These are phyloP conservation scores for Drosophila borborema DNA, from an alignment of 2,888 invertebrate species.

Conservation along the genomic window DNA sequence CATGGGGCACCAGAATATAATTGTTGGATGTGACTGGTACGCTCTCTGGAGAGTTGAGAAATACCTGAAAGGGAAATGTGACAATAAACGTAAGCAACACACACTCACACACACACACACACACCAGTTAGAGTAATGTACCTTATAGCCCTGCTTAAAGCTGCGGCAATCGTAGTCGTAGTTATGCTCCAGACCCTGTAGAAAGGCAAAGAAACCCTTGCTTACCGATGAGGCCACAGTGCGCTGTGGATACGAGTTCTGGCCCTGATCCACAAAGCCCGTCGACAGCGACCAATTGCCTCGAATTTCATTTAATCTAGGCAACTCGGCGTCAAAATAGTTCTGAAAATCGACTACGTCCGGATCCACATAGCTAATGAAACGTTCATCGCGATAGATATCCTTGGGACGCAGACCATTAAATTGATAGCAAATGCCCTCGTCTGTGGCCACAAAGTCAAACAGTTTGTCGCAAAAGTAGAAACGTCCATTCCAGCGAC, in stretches of 20 bases:
- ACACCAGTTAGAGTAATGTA: slow-evolving; percentile 25
- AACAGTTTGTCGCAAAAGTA: slow-evolving; percentile 82
- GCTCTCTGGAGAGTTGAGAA: slow-evolving; percentile 83
- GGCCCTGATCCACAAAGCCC: slow-evolving; percentile 87
- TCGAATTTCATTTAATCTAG: slow-evolving; percentile 60
- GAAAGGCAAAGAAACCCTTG: slow-evolving; percentile 88
- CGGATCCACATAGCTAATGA: slow-evolving; percentile 75
- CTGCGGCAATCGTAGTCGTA: slow-evolving; percentile 90
- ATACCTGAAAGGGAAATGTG: slow-evolving; percentile 67
- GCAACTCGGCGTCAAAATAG: slow-evolving; percentile 57
- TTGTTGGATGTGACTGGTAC: slow-evolving; percentile 83
- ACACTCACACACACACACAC: no score
- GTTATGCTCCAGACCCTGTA: slow-evolving; percentile 88
- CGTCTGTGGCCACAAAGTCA: slow-evolving; percentile 83
- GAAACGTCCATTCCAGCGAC: slow-evolving; percentile 82
- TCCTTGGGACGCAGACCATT: slow-evolving; percentile 81
- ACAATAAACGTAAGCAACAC: not conserved
- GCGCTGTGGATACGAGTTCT: slow-evolving; percentile 89
- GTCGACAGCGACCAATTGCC: slow-evolving; percentile 88
- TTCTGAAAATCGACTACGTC: slow-evolving; percentile 77
- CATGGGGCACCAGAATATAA: slow-evolving; percentile 83
- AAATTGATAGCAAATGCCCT: slow-evolving; percentile 84
- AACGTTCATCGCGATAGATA: slow-evolving; percentile 79
- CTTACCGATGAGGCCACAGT: slow-evolving; percentile 88
- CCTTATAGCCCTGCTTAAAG: slow-evolving; percentile 90